Evolutionary conservation across 2,888 invertebrate genomes (phyloP).

Genomic region (Tenthredo scrophulariae): DNA sequence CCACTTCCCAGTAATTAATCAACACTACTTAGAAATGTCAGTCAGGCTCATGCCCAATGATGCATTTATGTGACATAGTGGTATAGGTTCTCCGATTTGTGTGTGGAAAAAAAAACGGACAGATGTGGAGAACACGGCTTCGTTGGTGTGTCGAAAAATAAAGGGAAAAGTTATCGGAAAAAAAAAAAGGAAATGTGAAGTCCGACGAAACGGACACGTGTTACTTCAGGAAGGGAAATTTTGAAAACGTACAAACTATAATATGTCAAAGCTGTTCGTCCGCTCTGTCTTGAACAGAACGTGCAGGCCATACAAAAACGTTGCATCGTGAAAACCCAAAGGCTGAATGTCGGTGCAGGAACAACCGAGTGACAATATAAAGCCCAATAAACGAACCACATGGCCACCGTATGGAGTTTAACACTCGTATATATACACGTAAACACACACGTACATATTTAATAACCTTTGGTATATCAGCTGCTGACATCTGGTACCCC

Average conservation of each 20-base stretch:
- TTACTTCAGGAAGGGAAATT: slow-evolving; percentile 35
- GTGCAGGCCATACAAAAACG: slow-evolving; percentile 46
- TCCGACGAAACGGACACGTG: slow-evolving; percentile 44
- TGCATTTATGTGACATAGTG: background rate
- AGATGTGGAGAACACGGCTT: background rate
- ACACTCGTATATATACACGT: slow-evolving; percentile 23
- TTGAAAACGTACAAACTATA: slow-evolving; percentile 10
- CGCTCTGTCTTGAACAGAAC: slow-evolving; percentile 7
- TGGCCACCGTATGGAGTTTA: slow-evolving; percentile 63
- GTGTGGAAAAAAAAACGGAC: background rate
- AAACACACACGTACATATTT: slow-evolving; percentile 38
- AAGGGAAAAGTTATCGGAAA: background rate
- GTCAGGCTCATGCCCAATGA: background rate
- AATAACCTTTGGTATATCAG: slow-evolving; percentile 54
- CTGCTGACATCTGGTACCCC: slow-evolving; percentile 57
- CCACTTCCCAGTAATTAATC: background rate
- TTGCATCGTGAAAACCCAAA: slow-evolving; percentile 41
- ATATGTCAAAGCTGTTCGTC: slow-evolving; percentile 37
- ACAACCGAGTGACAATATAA: slow-evolving; percentile 60
- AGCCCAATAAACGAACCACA: slow-evolving; percentile 64
- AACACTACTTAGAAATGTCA: background rate
- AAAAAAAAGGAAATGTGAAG: slow-evolving; percentile 24
- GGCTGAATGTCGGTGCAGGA: slow-evolving; percentile 11
- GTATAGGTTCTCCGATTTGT: slow-evolving; percentile 9
- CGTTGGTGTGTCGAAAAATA: background rate